A percentile compares a stretch with the other conserved stretches of the same genome.
phyloP scores from a whole-genome alignment of 2,888 invertebrate species.

The Fragum fragum region DNA sequence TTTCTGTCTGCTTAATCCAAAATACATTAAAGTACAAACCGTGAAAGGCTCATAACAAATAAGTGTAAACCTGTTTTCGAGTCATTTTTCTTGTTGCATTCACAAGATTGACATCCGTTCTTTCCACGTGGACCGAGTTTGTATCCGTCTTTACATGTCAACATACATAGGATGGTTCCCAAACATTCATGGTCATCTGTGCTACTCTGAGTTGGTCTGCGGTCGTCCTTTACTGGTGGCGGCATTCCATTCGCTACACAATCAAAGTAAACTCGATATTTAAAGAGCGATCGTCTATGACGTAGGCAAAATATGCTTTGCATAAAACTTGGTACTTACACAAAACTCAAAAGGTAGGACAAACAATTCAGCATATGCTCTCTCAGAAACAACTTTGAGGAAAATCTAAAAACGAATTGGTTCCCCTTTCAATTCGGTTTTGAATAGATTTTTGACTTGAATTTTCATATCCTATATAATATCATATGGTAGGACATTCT shows the following conservation, averaged over 20 bases:
- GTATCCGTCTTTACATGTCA: constrained; percentile 68
- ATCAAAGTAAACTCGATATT: no score
- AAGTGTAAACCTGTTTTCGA: background rate
- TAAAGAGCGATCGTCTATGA: no score
- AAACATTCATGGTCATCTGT: constrained; percentile 58
- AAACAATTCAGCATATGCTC: no score
- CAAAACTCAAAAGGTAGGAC: no score
- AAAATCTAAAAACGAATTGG: no score
- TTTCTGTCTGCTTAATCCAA: background rate
- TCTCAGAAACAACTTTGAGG: no score
- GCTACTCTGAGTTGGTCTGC: background rate
- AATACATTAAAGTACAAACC: background rate
- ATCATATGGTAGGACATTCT: no score
- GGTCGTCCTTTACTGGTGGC: constrained; percentile 17
- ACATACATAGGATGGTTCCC: constrained; percentile 67
- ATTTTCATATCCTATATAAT: no score
- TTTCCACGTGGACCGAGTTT: constrained; percentile 60
- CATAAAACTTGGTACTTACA: no score
- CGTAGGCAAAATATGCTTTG: no score
- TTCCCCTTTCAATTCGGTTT: no score
- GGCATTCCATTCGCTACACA: constrained; percentile 54
- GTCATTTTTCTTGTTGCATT: constrained; percentile 54
- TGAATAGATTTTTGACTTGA: no score
- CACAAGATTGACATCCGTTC: constrained; percentile 66
- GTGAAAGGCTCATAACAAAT: background rate